Conservation (phyloP, 2,888 invertebrate genomes). For the Drosophila nr. perissopoda region DNA sequence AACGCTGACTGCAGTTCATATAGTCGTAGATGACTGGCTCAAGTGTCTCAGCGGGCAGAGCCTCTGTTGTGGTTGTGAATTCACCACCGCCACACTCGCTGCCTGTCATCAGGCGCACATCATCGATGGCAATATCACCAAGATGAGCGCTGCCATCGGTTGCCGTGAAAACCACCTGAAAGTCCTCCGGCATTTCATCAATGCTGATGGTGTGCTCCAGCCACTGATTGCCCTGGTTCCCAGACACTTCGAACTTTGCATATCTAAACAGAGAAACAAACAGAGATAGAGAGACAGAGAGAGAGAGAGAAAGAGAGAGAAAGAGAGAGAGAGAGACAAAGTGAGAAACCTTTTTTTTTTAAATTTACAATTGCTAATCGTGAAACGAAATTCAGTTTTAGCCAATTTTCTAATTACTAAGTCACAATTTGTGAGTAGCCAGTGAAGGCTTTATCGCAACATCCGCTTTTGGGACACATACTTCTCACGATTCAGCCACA, state of each 20-base stretch:
- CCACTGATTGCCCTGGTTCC: conserved; percentile 91
- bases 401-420: not conserved
- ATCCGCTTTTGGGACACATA: conserved; percentile 33
- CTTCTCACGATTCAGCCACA: conserved; percentile 33
- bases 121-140: conserved; percentile 93
- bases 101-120: conserved; percentile 88
- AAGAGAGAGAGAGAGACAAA: not conserved
- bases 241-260: conserved; percentile 87
- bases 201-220: conserved; percentile 85
- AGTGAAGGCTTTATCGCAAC: conserved; percentile 33
- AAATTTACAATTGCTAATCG: not conserved
- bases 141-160: conserved; percentile 88
- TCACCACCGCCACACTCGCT: conserved; percentile 63
- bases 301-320: not conserved
- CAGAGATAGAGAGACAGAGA: not conserved
- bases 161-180: conserved; percentile 91
- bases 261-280: conserved; percentile 62
- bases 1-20: conserved; percentile 75
- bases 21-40: conserved; percentile 73
- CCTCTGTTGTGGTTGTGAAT: conserved; percentile 44
- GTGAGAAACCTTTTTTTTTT: not conserved
- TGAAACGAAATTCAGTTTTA: not conserved
- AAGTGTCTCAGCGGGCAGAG: conserved; percentile 12
- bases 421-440: not conserved
- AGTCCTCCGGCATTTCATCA: conserved; percentile 85